Base-by-base conservation (phyloP, 2,797 vertebrate genomes). In the Myoxocephalus aenaeus region DNA sequence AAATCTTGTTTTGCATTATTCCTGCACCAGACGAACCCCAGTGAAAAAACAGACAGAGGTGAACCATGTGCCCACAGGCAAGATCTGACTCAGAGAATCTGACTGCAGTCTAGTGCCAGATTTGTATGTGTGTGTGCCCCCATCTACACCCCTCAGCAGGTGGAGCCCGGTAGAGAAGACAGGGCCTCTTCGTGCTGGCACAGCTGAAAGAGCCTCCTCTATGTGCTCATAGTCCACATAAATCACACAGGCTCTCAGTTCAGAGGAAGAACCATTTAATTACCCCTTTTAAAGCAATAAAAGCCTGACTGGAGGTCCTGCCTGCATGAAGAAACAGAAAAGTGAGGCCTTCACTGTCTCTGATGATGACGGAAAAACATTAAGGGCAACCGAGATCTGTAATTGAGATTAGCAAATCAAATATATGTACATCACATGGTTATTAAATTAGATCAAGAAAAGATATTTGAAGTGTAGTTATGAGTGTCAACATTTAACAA, bases 261-360 rank as follows among this genome's bases (percentile, higher is more conserved):
- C 77, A 83, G 76, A 65, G 70, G 63, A 89, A 84, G 84, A 82
- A 83, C 67, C 69, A 66, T 92, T 93, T 93, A 93, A 95, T 94
- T 92, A 90, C 83, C 79, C 71, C 61, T 84, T 88, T 89, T 83
- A 92, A 56, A 90, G 84, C 75, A 88, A 90, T 90, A 81, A 94
- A 89, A 85, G 83, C 77, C 86, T 42, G 68, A 81, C 83, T 74
- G 44, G 71, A 85, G 77, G 82, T 82, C 73, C 65, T 38, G 72
- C 69, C 53, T 67, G 81, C 62, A 63, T 79, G 65, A 82, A 75
- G 80, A 80, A 80, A 80, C 73, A 50, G 59, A 80, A 80, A 80
- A 79, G 77, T 20, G 69, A 75, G 36, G 64, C 67, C 61, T 83
- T 79, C 38, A 59, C 66, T 48, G 59, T 73, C 36, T 82, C 73